Percentiles rank a stretch among this genome's conserved stretches.
Conservation (phyloP, 2,888 invertebrate species). For the Pollenia labialis region DNA sequence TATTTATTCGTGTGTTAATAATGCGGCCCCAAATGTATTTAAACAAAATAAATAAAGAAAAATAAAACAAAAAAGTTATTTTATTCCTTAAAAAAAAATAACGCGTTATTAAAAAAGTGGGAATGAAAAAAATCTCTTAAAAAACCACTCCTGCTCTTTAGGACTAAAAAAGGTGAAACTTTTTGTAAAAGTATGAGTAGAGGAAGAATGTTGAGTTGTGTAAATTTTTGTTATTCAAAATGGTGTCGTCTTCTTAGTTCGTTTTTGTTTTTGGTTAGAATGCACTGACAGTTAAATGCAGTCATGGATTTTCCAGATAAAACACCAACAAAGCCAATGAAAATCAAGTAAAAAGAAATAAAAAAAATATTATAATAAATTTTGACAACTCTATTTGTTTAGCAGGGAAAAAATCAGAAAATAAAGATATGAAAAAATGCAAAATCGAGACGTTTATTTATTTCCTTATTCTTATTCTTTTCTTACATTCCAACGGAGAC, state of each 20-base stretch:
- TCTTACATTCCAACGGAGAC: slow-evolving; percentile 57
- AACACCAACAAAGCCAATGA: slow-evolving; percentile 41
- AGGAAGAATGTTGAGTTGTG: slow-evolving; percentile 57
- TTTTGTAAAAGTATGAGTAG: slow-evolving; percentile 16
- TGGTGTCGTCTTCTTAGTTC: slow-evolving; percentile 75
- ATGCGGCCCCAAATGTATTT: slow-evolving; percentile 80
- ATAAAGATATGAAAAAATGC: slow-evolving; percentile 17
- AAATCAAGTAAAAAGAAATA: slow-evolving; percentile 24
- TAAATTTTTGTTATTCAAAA: slow-evolving; percentile 83
- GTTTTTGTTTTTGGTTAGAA: slow-evolving; percentile 58
- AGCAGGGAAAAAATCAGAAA: slow-evolving; percentile 26
- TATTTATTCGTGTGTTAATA: slow-evolving; percentile 84
- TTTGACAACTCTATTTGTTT: slow-evolving; percentile 67
- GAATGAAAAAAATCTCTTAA: slow-evolving; percentile 12
- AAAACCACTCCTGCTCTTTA: slow-evolving; percentile 10
- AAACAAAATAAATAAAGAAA: slow-evolving; percentile 59
- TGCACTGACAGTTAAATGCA: slow-evolving; percentile 76
- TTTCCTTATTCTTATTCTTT: slow-evolving; percentile 82
- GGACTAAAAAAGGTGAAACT: slow-evolving; percentile 54
- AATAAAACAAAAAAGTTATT: slow-evolving; percentile 41
- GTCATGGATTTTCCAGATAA: slow-evolving; percentile 61
- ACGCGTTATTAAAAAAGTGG: slow-evolving; percentile 47
- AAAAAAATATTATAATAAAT: slow-evolving; percentile 52
- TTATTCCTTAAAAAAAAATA: slow-evolving; percentile 35
- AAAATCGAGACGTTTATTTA: slow-evolving; percentile 82